These are phyloP conservation scores for Junonia oenone DNA, from an alignment of 2,888 invertebrate genomes.

Conservation along the genomic window DNA sequence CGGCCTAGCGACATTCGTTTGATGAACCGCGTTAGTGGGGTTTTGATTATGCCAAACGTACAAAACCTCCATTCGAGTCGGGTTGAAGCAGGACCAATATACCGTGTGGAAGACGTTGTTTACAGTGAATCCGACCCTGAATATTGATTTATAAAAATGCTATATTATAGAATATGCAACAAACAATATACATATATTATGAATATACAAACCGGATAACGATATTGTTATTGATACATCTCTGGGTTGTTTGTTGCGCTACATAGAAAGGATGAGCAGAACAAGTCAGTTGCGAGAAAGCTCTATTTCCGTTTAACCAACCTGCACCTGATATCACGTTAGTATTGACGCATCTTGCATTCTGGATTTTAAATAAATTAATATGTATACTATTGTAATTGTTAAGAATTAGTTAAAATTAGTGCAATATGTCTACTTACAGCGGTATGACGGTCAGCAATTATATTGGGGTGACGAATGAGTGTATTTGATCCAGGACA, in stretches of 20 bases:
- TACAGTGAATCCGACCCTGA: conserved; percentile 73
- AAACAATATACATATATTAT: neutral
- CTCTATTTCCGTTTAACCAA: conserved; percentile 52
- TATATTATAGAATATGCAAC: no score
- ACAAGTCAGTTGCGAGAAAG: conserved; percentile 63
- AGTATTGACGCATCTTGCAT: conserved; percentile 53
- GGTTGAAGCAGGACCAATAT: conserved; percentile 78
- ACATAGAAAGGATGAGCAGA: conserved; percentile 52
- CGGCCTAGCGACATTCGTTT: conserved; percentile 69
- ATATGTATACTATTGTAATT: no score
- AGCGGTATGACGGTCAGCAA: conserved; percentile 40
- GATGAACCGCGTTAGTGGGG: conserved; percentile 62
- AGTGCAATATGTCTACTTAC: conserved; percentile 41
- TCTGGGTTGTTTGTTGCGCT: conserved; percentile 54
- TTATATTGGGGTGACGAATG: conserved; percentile 52
- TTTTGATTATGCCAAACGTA: conserved; percentile 74
- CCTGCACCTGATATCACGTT: conserved; percentile 48
- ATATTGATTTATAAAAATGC: conserved; percentile 17
- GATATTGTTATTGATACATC: conserved; percentile 60
- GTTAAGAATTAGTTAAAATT: no score
- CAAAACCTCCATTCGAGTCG: conserved; percentile 62
- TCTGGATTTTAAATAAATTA: conserved; percentile 35
- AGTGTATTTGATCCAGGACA: conserved; percentile 53
- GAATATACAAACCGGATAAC: conserved; percentile 55
- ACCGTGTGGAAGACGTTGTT: conserved; percentile 62